Base-by-base conservation (phyloP, 53 echinoderm and acorn worm species). In the Hippasteria phrygiana region DNA sequence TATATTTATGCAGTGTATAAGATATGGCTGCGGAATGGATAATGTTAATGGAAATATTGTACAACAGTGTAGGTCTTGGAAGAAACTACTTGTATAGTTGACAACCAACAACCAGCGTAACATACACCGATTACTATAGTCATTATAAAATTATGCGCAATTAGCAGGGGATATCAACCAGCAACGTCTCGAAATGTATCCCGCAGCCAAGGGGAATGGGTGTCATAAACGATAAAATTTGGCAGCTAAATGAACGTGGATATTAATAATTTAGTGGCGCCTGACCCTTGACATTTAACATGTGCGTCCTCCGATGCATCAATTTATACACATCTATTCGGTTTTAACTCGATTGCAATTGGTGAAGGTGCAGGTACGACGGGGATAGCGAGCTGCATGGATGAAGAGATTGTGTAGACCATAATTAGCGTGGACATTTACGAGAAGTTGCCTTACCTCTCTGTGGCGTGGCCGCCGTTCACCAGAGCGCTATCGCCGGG, bases 401-500 rank as follows among this genome's bases (percentile, higher is more conserved):
- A 59, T 67, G 34, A 67, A 50, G 1, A 73, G n/a, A 73, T 14
- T 39, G 10, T 26, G 59, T 24, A 9, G 14, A n/a, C 20, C 8
- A 50, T 4, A 73, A 7, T 42, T 14, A n/a, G 10, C 59, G 59
- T 24, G 26, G 14, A n/a, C 20, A 45, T 41, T 17, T 1, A 38
- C 11, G 24, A 4, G 32, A 9, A 13, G 20, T 71, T 3, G 32
- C 9, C 85, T 28, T 70, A 85, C 85, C 85, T 85, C 50, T 85
- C 85, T 9, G 71, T 85, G 22, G 48, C 71, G 85, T 85, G 85
- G 0, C 85, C 71, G 71, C 85, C 85, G 85, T 85, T 85, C 11
- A 64, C 71, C 9, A 85, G 71, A 29, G 55, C 48, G 54, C 20
- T 85, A 8, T 69, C 20, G 37, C 70, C 85, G 12, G 70, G 13